These are phyloP conservation scores for Olivierus martensii DNA, from an alignment of 1,140 invertebrate genomes.

Conservation along the genomic window DNA sequence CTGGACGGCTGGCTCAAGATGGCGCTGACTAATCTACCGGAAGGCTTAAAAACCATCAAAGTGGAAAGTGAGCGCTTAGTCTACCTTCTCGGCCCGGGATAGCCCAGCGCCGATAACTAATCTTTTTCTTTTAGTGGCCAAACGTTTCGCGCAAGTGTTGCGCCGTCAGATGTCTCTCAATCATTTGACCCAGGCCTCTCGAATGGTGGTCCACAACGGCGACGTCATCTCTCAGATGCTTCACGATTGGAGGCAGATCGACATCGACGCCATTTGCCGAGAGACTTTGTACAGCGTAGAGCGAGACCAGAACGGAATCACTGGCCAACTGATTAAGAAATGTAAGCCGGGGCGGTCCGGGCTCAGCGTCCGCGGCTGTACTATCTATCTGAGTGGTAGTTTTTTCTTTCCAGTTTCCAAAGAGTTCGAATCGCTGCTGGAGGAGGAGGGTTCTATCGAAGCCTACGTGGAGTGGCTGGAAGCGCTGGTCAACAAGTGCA, in stretches of 20 bases:
- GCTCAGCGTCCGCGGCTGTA: too few species aligned
- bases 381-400: too few species aligned
- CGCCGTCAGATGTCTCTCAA: slow-evolving; percentile 43
- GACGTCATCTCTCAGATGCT: slow-evolving; percentile 43
- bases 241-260: slow-evolving; percentile 36
- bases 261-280: slow-evolving; percentile 32
- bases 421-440: slow-evolving; percentile 36
- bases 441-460: slow-evolving; percentile 35
- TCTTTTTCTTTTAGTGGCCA: slow-evolving; percentile 27
- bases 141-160: slow-evolving; percentile 40
- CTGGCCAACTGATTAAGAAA: slow-evolving; percentile 26
- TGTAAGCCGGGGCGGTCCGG: too few species aligned
- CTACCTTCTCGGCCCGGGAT: too few species aligned
- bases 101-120: not conserved
- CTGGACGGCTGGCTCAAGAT: slow-evolving; percentile 38
- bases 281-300: slow-evolving; percentile 36
- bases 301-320: slow-evolving; percentile 23
- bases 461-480: slow-evolving; percentile 37
- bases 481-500: slow-evolving; percentile 34
- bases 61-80: slow-evolving; percentile 30
- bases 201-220: slow-evolving; percentile 40
- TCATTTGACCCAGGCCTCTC: slow-evolving; percentile 43
- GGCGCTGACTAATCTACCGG: slow-evolving; percentile 37
- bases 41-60: slow-evolving; percentile 37
- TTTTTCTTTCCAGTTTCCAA: slow-evolving; percentile 27